Conservation (phyloP, 1,140 invertebrate genomes). For the Drosophila ananassae region DNA sequence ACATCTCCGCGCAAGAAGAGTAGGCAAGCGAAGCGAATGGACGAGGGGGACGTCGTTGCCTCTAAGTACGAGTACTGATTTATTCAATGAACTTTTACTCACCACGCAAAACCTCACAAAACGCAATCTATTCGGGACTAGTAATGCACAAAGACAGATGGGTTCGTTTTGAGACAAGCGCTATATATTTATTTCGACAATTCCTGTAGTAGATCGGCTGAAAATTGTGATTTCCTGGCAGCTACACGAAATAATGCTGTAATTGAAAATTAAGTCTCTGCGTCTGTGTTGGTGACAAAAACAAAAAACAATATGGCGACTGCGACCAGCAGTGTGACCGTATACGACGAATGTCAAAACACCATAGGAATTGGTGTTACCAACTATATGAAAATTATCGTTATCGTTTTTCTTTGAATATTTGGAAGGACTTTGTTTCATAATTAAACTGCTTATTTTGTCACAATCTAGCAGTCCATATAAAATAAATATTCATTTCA, state of each 20-base stretch:
- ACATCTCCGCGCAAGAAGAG: slow-evolving; percentile 23
- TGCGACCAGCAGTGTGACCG: background rate
- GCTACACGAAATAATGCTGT: slow-evolving; percentile 46
- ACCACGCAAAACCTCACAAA: slow-evolving; percentile 67
- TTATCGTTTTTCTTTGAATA: background rate
- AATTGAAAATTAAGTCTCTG: slow-evolving; percentile 8
- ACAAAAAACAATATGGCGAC: slow-evolving; percentile 36
- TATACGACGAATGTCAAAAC: background rate
- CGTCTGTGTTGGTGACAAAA: slow-evolving; percentile 1
- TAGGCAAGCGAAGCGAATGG: background rate
- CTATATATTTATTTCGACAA: slow-evolving; percentile 66
- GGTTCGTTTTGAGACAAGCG: slow-evolving; percentile 49
- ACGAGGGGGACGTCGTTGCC: slow-evolving; percentile 19
- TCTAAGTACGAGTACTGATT: slow-evolving; percentile 45
- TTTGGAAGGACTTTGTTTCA: background rate
- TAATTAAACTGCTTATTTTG: background rate
- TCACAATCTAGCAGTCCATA: background rate
- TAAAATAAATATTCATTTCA: too few relatives aligned
- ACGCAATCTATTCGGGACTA: slow-evolving; percentile 61
- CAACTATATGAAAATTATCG: background rate
- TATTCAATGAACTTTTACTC: slow-evolving; percentile 74
- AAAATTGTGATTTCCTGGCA: slow-evolving; percentile 46
- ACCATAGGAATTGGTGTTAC: background rate
- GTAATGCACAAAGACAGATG: slow-evolving; percentile 71
- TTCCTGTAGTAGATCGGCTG: slow-evolving; percentile 58